Base-by-base conservation (phyloP, 2,113 vertebrate species). In the Castor canadensis region DNA sequence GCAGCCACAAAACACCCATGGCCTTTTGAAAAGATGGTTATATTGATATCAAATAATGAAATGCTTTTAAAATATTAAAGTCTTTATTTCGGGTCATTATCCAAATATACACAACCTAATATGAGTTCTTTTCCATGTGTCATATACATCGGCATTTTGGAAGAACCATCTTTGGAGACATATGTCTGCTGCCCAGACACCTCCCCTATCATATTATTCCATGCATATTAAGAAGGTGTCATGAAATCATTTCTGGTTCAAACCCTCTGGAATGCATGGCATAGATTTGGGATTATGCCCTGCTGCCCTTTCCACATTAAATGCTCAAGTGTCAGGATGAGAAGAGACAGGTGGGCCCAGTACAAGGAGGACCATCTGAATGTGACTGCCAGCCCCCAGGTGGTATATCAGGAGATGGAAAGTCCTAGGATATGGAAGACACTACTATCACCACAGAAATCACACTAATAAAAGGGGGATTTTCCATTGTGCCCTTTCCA, bases 291-390 rank as follows among this genome's bases (percentile, higher is more conserved):
- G 90, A 96, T 97, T 95, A 87, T 47, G 62, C 90, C 96, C 97
- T 91, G 47, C 90, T 97, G 96, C 80, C 96, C 94, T 98, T 98
- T 98, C 83, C 95, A 92, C 96, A 97, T 96, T 95, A 97, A 97
- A 95, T 76, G 81, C 75, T 84, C 54, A 93, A 69, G 80, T 96
- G 94, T 96, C 98, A 97, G 97, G 96, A 76, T 96, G 89, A 98
- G 95, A 94, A 87, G 95, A 97, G 98, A 97, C 97, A 97, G 97
- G 97, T 98, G 97, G 95, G 93, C 72, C n/a, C 28, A 26, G 75
- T 89, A 89, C 76, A 96, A 96, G 91, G 93, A 84, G 82, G 69
- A 49, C 66, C 94, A 94, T 97, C 88, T 84, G 66, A 90, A 75
- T 93, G 20, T 9, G 45, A 93, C 92, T 67, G 56, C 67, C 92